These are phyloP conservation scores for Himalopsyche japonica DNA, from an alignment of 2,888 invertebrate species.

Conservation along the genomic window DNA sequence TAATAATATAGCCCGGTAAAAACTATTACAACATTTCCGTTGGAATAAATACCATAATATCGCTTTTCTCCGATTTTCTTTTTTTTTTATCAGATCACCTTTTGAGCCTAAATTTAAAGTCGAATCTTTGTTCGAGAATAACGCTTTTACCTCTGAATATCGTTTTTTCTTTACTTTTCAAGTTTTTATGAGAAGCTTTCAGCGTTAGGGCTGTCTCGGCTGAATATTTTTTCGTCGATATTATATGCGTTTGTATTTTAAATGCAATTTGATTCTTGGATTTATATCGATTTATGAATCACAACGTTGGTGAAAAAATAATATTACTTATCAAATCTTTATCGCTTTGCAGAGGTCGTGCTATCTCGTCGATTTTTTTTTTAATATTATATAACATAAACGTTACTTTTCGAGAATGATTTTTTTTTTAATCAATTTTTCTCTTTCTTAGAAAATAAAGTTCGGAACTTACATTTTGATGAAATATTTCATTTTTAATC, in stretches of 20 bases:
- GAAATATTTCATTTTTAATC: too few relatives aligned
- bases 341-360: too few relatives aligned
- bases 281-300: too few relatives aligned
- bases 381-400: too few relatives aligned
- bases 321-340: too few relatives aligned
- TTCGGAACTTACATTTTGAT: too few relatives aligned
- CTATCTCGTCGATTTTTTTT: too few relatives aligned
- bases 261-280: too few relatives aligned
- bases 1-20: not conserved
- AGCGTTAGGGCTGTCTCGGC: not conserved
- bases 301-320: too few relatives aligned
- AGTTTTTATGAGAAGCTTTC: not conserved
- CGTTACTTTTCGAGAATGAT: too few relatives aligned
- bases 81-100: not conserved
- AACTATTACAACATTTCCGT: not conserved
- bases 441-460: too few relatives aligned
- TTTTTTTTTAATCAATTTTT: too few relatives aligned
- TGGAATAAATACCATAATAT: not conserved
- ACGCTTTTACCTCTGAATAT: not conserved
- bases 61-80: not conserved
- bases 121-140: not conserved
- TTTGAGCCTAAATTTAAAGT: constrained; percentile 1
- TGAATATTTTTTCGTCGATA: not conserved
- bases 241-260: not conserved
- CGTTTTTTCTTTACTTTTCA: not conserved